Evolutionary conservation across 2,888 invertebrate species (phyloP).

Genomic region (Chloromyia formosa): DNA sequence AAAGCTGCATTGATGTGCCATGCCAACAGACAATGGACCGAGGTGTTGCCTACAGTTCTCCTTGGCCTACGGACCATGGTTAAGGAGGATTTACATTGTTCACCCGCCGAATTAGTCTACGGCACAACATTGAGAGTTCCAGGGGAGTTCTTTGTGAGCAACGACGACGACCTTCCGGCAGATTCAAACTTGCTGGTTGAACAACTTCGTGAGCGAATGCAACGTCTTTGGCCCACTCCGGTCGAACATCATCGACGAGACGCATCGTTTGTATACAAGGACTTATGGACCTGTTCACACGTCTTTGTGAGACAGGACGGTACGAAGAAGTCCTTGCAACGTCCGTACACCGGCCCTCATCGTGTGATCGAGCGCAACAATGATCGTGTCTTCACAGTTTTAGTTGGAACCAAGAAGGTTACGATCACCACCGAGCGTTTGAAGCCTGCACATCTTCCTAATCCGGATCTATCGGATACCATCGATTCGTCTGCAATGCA

Average conservation of each 20-base stretch:
- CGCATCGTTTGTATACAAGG: constrained; percentile 44
- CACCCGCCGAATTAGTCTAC: no score
- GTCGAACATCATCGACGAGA: constrained; percentile 44
- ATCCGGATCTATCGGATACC: constrained; percentile 7
- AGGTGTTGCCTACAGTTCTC: no score
- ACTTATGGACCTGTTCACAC: constrained; percentile 46
- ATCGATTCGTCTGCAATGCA: no score
- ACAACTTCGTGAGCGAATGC: constrained; percentile 11
- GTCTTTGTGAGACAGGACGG: constrained; percentile 46
- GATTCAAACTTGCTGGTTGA: no score
- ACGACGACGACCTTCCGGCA: no score
- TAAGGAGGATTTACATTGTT: neutral
- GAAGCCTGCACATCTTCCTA: neutral
- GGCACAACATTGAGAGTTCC: no score
- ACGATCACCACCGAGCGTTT: neutral
- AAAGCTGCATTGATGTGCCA: constrained; percentile 26
- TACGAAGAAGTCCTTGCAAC: no score
- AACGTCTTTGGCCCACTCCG: constrained; percentile 45
- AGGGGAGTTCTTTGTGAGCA: no score
- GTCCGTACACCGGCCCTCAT: no score
- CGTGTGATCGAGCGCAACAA: no score
- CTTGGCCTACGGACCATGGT: constrained; percentile 3
- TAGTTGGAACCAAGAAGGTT: neutral
- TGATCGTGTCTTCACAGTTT: neutral
- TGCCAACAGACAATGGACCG: no score